phyloP scores from a whole-genome alignment of 2,113 vertebrate genomes.

The Collichthys lucidus region DNA sequence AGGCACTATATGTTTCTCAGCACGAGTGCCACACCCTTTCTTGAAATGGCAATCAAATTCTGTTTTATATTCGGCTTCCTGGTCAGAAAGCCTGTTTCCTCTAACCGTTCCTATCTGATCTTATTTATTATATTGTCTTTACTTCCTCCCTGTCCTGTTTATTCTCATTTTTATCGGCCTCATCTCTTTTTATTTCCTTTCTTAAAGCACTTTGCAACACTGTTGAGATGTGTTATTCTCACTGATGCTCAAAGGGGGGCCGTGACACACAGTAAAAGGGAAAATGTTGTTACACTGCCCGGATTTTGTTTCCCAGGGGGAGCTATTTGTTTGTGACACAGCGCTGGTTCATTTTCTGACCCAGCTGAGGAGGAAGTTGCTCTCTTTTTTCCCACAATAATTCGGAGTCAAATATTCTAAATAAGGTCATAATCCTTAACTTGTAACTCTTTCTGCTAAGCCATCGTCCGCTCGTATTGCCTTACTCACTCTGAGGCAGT shows the following conservation, averaged over 20 bases:
- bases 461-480: neutral
- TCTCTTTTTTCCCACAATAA: constrained; percentile 70
- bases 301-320: constrained; percentile 61
- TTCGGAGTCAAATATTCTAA: constrained; percentile 53
- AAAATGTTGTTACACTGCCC: constrained; percentile 50
- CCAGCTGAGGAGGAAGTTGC: constrained; percentile 45
- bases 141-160: no score
- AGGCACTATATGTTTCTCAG: neutral
- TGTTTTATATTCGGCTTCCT: constrained; percentile 2
- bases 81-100: neutral
- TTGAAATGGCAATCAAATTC: neutral
- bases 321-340: constrained; percentile 62
- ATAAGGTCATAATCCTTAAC: constrained; percentile 41
- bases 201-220: no score
- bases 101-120: no score
- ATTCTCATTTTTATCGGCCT: no score
- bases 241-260: constrained; percentile 3
- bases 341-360: constrained; percentile 32
- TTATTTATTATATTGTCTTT: no score
- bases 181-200: no score
- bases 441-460: constrained; percentile 20
- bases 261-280: constrained; percentile 26
- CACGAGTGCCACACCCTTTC: neutral
- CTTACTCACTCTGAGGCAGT: constrained; percentile 17
- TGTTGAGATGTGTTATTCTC: no score